Evolutionary conservation across 2,888 invertebrate species (phyloP).

Genomic region (Blera fallax): DNA sequence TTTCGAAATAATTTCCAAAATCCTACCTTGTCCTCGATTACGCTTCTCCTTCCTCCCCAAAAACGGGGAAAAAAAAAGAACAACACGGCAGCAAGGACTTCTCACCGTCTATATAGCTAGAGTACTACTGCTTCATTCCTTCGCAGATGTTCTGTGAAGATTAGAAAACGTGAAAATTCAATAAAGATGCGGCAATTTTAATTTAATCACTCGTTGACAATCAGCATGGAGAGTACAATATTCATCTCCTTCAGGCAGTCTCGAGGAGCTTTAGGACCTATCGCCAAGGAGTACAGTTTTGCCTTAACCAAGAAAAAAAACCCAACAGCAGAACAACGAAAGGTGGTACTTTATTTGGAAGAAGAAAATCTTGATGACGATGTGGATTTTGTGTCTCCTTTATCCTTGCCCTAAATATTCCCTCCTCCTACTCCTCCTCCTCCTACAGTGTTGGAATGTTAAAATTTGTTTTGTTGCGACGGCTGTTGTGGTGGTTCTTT

Average conservation of each 20-base stretch:
- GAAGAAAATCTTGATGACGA: slow-evolving; percentile 48
- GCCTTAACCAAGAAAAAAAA: not conserved
- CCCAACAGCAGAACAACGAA: not conserved
- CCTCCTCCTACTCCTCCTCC: no score
- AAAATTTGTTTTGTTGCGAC: slow-evolving; percentile 52
- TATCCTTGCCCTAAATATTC: slow-evolving; percentile 9
- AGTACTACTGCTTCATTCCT: not conserved
- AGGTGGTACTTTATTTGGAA: slow-evolving; percentile 23
- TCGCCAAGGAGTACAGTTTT: not conserved
- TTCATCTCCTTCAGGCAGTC: slow-evolving; percentile 1
- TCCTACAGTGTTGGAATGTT: slow-evolving; percentile 8
- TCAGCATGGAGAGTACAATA: slow-evolving; percentile 17
- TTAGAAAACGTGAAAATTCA: slow-evolving; percentile 68
- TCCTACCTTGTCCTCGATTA: not conserved
- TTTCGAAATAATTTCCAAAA: slow-evolving; percentile 60
- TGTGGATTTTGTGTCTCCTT: slow-evolving; percentile 27
- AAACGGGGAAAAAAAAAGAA: not conserved
- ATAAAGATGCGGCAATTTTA: slow-evolving; percentile 71
- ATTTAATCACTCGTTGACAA: slow-evolving; percentile 68
- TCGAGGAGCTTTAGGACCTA: slow-evolving; percentile 7
- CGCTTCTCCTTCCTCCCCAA: not conserved
- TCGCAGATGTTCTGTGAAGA: slow-evolving; percentile 34
- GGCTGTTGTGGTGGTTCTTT: slow-evolving; percentile 43
- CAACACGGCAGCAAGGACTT: not conserved
- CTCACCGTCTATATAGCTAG: not conserved